phyloP scores from a whole-genome alignment of 2,888 invertebrate species.

The Willowsia nigromaculata region DNA sequence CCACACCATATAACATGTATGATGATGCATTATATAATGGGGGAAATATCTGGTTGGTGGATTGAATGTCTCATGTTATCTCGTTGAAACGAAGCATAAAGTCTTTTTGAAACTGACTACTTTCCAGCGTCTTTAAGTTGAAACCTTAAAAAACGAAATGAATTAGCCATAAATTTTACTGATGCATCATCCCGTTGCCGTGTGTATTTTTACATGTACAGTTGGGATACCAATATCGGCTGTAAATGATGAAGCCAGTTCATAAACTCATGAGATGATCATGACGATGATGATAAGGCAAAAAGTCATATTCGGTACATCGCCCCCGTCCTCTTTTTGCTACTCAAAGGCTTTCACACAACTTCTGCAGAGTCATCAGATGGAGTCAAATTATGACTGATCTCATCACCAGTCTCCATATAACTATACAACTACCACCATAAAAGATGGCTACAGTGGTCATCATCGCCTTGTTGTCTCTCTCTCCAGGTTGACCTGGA shows the following conservation, averaged over 20 bases:
- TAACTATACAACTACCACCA: slow-evolving; percentile 14
- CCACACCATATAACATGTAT: background rate
- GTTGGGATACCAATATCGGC: background rate
- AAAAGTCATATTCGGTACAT: background rate
- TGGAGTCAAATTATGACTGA: slow-evolving; percentile 68
- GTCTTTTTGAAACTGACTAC: background rate
- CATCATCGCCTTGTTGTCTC: too few relatives aligned
- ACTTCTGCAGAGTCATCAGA: slow-evolving; percentile 67
- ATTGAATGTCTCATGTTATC: slow-evolving; percentile 20
- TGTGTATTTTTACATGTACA: background rate
- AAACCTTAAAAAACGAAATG: slow-evolving; percentile 38
- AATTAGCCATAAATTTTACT: slow-evolving; percentile 67
- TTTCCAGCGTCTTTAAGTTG: slow-evolving; percentile 14
- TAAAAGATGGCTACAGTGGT: too few relatives aligned
- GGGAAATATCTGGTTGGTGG: background rate
- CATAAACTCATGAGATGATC: slow-evolving; percentile 17
- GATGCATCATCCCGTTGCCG: slow-evolving; percentile 37
- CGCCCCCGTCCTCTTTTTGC: background rate
- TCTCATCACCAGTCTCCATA: slow-evolving; percentile 40
- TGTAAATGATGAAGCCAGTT: slow-evolving; percentile 34
- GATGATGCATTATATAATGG: background rate
- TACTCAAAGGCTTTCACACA: background rate
- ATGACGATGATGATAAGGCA: slow-evolving; percentile 17
- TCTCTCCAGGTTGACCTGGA: too few relatives aligned
- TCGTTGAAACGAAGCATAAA: slow-evolving; percentile 14